Base-by-base conservation (phyloP, 2,797 vertebrate species). In the Peromyscus eremicus region DNA sequence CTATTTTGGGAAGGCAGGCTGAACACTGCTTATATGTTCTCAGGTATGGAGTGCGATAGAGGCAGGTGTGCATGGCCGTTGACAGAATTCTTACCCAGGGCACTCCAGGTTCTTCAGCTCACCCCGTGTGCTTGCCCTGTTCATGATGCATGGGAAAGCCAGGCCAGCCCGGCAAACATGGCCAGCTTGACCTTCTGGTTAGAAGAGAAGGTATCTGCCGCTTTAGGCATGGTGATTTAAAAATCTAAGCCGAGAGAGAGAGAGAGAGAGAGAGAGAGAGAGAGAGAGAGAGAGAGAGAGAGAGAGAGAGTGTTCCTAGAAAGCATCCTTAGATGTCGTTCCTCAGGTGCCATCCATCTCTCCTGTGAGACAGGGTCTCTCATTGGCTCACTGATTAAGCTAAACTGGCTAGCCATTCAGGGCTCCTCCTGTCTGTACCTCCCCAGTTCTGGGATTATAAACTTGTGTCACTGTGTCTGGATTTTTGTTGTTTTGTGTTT, bases 1-100 rank as follows among this genome's bases (percentile, higher is more conserved):
- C 91, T 95, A 46, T 94, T 94, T 87, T 34, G 88, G 70, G 91
- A 84, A 29, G n/a, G 14, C 46, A n/a, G 70, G 40, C 12, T 66
- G 49, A 29, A 43, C 91, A 37, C 79, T 37, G 84, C 46, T 86
- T 12, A 11, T 23, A 10, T 66, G 27, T 64, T 64, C 60, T 85
- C 81, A 29, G 19, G n/a, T 57, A 62, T 17, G 17, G 83, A 32
- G 43, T 5, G 0, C 85, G 88, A 32, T 32, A 40, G 21, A 43
- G 21, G 79, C 68, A 73, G 37, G 60, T 8, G 34, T 88, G 43
- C 81, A 37, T 17, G 7, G 29, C 68, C 11, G 25, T 92, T 84
- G 16, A 62, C 55, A 37, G 49, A 55, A 57, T 64, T 49, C 68
- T 79, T 34, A 1, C 32, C 57, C 4, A 3, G 40, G 43, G 17